phyloP scores from a whole-genome alignment of 1,140 invertebrate genomes.

The Phymorhynchus buccinoides region DNA sequence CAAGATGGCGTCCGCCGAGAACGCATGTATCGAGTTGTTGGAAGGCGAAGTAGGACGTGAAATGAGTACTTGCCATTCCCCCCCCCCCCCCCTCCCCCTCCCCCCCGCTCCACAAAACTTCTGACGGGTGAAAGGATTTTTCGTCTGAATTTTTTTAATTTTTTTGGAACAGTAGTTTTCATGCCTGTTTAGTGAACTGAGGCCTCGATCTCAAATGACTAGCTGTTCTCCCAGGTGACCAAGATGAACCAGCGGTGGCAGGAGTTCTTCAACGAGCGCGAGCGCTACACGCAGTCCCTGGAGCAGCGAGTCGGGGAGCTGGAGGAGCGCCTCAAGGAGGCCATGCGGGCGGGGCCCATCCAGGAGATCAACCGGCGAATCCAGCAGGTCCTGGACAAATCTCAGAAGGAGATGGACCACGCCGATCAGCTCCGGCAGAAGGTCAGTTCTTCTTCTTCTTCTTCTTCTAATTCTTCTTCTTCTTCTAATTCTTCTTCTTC shows the following conservation, averaged over 20 bases:
- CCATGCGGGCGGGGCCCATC: slow-evolving; percentile 4
- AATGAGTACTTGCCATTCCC: no score
- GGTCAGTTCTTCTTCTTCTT: not conserved
- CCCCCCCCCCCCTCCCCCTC: not conserved
- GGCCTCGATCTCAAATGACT: not conserved
- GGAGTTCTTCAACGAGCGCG: slow-evolving; percentile 57
- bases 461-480: no score
- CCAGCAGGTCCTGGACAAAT: slow-evolving; percentile 15
- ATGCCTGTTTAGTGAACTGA: no score
- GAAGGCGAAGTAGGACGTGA: no score
- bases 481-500: no score
- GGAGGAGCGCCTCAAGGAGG: slow-evolving; percentile 25
- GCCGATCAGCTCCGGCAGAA: slow-evolving; percentile 14
- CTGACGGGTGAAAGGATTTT: not conserved
- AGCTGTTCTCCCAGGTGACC: slow-evolving; percentile 47
- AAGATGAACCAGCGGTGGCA: slow-evolving; percentile 68
- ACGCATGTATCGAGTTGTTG: no score
- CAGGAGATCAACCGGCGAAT: slow-evolving; percentile 22
- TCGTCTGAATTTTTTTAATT: no score
- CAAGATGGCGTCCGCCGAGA: no score
- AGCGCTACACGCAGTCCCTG: slow-evolving; percentile 48
- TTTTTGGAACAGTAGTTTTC: no score
- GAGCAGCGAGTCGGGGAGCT: slow-evolving; percentile 44
- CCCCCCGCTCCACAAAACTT: no score
- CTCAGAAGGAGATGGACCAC: slow-evolving; percentile 32